These are phyloP conservation scores for Rhorus exstirpatorius DNA, from an alignment of 2,888 invertebrate species.

Conservation along the genomic window DNA sequence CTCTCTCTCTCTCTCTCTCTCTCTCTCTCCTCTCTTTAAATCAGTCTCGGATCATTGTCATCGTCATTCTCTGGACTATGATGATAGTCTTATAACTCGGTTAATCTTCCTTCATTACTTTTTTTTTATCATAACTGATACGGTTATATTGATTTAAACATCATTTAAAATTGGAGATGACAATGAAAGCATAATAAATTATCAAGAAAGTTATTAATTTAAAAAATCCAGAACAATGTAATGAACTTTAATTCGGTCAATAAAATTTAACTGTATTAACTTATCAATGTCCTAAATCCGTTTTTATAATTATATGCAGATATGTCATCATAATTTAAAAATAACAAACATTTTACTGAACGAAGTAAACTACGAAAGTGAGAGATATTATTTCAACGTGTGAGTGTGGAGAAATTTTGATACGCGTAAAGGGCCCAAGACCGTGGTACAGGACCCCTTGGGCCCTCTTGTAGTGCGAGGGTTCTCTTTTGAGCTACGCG, in stretches of 20 bases:
- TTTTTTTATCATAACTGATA: neutral
- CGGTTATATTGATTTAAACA: neutral
- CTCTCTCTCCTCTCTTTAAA: constrained; percentile 11
- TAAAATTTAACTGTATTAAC: neutral
- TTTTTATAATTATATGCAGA: neutral
- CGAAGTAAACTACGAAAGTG: constrained; percentile 12
- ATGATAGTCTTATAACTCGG: neutral
- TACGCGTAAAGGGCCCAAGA: constrained; percentile 29
- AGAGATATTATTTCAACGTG: constrained; percentile 25
- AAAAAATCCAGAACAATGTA: neutral
- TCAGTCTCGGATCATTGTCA: constrained; percentile 23
- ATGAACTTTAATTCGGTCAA: neutral
- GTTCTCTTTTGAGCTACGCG: constrained; percentile 3
- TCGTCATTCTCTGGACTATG: constrained; percentile 4
- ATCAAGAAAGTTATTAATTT: neutral
- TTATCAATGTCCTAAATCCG: neutral
- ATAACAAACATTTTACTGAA: constrained; percentile 2
- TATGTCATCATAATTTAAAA: neutral
- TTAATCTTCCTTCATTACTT: constrained; percentile 2
- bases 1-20: constrained; percentile 1
- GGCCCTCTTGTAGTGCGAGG: constrained; percentile 31
- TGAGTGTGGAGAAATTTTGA: constrained; percentile 22
- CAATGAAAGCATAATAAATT: neutral
- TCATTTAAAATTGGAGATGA: neutral
- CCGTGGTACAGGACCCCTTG: constrained; percentile 34